phyloP scores from a whole-genome alignment of 2,888 invertebrate genomes.

The Spodoptera littoralis region DNA sequence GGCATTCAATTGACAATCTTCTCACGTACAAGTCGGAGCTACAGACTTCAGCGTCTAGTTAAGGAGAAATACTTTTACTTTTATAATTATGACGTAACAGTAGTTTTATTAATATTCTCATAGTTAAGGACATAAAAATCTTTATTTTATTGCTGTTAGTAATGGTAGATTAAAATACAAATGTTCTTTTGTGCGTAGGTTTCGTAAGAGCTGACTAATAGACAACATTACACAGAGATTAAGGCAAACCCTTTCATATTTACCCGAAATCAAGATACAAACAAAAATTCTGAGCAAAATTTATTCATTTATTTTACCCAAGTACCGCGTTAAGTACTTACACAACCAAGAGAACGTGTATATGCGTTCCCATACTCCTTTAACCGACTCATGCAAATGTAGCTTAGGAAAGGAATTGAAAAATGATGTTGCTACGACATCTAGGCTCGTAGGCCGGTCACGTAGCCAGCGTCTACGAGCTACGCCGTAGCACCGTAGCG shows the following conservation, averaged over 20 bases:
- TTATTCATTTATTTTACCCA: constrained; percentile 27
- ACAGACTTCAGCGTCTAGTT: constrained; percentile 58
- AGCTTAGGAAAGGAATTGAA: constrained; percentile 55
- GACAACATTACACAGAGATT: too few relatives aligned
- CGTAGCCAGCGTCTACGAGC: constrained; percentile 70
- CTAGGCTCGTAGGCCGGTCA: constrained; percentile 70
- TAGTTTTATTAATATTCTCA: constrained; percentile 38
- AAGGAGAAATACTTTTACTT: constrained; percentile 48
- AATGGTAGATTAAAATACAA: too few relatives aligned
- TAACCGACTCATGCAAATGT: constrained; percentile 27
- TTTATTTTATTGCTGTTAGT: too few relatives aligned
- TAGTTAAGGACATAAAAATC: not conserved
- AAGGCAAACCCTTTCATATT: too few relatives aligned
- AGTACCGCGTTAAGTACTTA: constrained; percentile 17
- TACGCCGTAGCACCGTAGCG: constrained; percentile 62
- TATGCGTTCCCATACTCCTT: constrained; percentile 14
- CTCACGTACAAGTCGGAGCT: constrained; percentile 64
- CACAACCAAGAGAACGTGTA: not conserved
- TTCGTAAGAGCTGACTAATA: too few relatives aligned
- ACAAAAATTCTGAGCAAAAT: not conserved
- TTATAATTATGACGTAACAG: constrained; percentile 46
- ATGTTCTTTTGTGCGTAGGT: too few relatives aligned
- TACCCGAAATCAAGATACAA: too few relatives aligned
- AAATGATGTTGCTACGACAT: constrained; percentile 54
- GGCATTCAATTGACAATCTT: constrained; percentile 53